Conservation (phyloP, 2,888 invertebrate genomes). For the Tinea trinotella region DNA sequence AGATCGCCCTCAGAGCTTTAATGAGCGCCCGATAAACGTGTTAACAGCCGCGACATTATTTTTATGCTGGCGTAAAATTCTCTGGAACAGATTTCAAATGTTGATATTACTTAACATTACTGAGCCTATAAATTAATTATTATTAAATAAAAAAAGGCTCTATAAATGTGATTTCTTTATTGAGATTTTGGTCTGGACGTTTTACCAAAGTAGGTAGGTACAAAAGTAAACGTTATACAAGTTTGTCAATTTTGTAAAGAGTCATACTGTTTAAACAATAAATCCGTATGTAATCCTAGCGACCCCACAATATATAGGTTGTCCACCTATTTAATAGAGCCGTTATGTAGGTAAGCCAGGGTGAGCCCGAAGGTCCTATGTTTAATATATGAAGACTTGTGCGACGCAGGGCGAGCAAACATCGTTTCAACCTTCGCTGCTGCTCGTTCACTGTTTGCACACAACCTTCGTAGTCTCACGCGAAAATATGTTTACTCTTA, state of each 20-base stretch:
- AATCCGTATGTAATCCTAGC: neutral
- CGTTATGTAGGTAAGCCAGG: constrained; percentile 24
- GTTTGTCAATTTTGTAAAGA: too few relatives aligned
- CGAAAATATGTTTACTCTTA: constrained; percentile 70
- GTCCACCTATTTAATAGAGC: constrained; percentile 10
- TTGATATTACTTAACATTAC: neutral
- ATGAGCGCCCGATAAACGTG: constrained; percentile 73
- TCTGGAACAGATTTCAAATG: neutral
- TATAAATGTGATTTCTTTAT: too few relatives aligned
- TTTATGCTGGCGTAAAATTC: constrained; percentile 69
- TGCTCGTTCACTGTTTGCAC: constrained; percentile 59
- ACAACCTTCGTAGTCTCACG: constrained; percentile 53
- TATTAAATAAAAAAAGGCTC: too few relatives aligned
- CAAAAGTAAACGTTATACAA: too few relatives aligned
- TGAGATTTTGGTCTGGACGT: too few relatives aligned
- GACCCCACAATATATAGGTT: neutral
- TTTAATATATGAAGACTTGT: constrained; percentile 70
- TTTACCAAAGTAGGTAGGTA: too few relatives aligned
- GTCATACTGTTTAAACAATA: neutral
- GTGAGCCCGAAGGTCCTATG: constrained; percentile 39
- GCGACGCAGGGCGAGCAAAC: constrained; percentile 66
- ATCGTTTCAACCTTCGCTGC: constrained; percentile 54
- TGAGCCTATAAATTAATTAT: neutral
- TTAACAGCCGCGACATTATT: constrained; percentile 71
- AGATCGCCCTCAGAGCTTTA: constrained; percentile 68